These are phyloP conservation scores for Trichoplusia ni DNA, from an alignment of 1,140 invertebrate species.

Conservation along the genomic window DNA sequence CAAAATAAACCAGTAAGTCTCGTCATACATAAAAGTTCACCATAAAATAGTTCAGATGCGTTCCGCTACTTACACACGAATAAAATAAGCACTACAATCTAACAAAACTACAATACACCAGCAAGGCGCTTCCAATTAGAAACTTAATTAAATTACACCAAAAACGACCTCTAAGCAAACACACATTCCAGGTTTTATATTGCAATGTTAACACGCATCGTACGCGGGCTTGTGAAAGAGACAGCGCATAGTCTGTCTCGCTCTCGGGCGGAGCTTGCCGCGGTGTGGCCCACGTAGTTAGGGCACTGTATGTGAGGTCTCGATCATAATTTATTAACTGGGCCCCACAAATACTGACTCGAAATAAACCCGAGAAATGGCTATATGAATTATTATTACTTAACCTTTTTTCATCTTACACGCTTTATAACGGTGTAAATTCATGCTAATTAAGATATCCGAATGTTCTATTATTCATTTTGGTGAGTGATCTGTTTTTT, in stretches of 20 bases:
- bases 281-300: constrained; percentile 65
- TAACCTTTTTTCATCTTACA: constrained; percentile 43
- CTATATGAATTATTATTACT: constrained; percentile 61
- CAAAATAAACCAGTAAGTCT: too few relatives aligned
- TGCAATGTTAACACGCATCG: constrained; percentile 8
- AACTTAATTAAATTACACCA: constrained; percentile 32
- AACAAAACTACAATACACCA: not conserved
- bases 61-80: constrained; percentile 38
- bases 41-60: constrained; percentile 26
- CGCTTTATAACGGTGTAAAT: constrained; percentile 54
- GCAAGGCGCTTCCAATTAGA: constrained; percentile 27
- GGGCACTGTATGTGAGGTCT: constrained; percentile 70
- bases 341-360: constrained; percentile 68
- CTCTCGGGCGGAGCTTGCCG: constrained; percentile 57
- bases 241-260: constrained; percentile 32
- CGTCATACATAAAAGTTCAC: too few relatives aligned
- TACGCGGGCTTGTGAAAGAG: constrained; percentile 18
- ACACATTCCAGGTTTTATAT: constrained; percentile 26
- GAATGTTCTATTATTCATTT: constrained; percentile 40
- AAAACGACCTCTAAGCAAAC: constrained; percentile 26
- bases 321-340: constrained; percentile 70
- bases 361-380: constrained; percentile 58
- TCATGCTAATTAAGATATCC: constrained; percentile 61
- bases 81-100: constrained; percentile 13
- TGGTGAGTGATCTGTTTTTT: constrained; percentile 47